A percentile compares a stretch with the other conserved stretches of the same genome.
These are phyloP conservation scores for Cylloceria caligata DNA, from an alignment of 2,888 invertebrate genomes.

Conservation along the genomic window DNA sequence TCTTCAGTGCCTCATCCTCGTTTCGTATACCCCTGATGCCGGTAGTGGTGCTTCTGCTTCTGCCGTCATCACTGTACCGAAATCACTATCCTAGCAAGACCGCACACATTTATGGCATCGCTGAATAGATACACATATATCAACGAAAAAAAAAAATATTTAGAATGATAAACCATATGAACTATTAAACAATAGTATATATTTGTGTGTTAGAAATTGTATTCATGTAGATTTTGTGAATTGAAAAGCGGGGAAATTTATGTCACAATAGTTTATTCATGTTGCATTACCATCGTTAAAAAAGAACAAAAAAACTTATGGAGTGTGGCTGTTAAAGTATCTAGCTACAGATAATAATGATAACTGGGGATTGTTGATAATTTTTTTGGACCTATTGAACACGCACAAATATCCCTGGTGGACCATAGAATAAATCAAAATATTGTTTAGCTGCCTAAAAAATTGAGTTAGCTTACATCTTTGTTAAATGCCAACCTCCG, in stretches of 20 bases:
- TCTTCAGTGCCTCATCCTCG: constrained; percentile 60
- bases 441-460: too few species aligned
- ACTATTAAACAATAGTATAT: neutral
- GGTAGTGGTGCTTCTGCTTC: constrained; percentile 41
- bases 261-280: neutral
- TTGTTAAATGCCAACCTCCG: too few species aligned
- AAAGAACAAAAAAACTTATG: too few species aligned
- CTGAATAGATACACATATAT: constrained; percentile 2
- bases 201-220: neutral
- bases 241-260: neutral
- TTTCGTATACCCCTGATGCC: constrained; percentile 13
- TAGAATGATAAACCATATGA: neutral
- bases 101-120: constrained; percentile 47
- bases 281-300: too few species aligned
- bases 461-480: too few species aligned
- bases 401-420: too few species aligned
- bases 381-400: too few species aligned
- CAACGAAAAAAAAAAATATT: neutral
- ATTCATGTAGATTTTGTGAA: neutral
- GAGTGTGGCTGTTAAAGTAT: too few species aligned
- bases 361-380: neutral
- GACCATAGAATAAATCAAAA: too few species aligned
- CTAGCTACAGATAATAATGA: too few species aligned
- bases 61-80: constrained; percentile 59
- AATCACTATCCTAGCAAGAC: constrained; percentile 56